Percentiles rank a stretch among this genome's conserved stretches.
These are phyloP conservation scores for Ditula angustiorana DNA, from an alignment of 2,888 invertebrate species.

Conservation along the genomic window DNA sequence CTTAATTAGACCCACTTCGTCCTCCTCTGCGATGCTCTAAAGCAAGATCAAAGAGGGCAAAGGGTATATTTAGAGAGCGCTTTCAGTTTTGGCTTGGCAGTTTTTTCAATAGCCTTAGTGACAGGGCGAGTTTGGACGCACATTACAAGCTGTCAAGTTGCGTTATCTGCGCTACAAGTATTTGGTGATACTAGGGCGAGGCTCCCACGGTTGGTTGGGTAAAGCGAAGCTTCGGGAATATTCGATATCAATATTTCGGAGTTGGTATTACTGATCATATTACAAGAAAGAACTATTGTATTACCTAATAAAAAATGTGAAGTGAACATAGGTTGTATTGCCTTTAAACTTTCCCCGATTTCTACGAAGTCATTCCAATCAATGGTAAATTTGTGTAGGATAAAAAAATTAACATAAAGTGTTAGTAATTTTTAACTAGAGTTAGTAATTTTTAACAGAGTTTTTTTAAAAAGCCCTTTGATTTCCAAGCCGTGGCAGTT, in stretches of 20 bases:
- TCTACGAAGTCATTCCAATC: background rate
- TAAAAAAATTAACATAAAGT: background rate
- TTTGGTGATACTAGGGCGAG: conserved; percentile 60
- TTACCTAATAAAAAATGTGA: background rate
- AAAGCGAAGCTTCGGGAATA: conserved; percentile 44
- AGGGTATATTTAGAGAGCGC: conserved; percentile 54
- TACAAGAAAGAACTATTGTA: background rate
- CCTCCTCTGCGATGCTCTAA: conserved; percentile 44
- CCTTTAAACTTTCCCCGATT: background rate
- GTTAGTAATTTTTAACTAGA: too few relatives aligned
- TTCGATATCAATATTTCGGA: conserved; percentile 18
- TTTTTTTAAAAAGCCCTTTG: background rate
- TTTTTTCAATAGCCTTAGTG: conserved; percentile 69
- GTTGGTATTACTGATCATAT: conserved; percentile 1
- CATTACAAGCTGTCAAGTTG: conserved; percentile 74
- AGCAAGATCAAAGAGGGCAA: conserved; percentile 44
- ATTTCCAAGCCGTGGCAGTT: background rate
- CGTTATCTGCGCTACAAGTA: conserved; percentile 71
- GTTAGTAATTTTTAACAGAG: too few relatives aligned
- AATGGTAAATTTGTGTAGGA: background rate
- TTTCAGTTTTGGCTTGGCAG: conserved; percentile 57
- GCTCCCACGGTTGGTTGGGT: conserved; percentile 67
- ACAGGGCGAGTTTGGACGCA: conserved; percentile 72
- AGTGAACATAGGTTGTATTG: background rate
- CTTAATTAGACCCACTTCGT: conserved; percentile 65